phyloP scores from a whole-genome alignment of 2,113 vertebrate genomes.

The Eulacestoma nigropectus region DNA sequence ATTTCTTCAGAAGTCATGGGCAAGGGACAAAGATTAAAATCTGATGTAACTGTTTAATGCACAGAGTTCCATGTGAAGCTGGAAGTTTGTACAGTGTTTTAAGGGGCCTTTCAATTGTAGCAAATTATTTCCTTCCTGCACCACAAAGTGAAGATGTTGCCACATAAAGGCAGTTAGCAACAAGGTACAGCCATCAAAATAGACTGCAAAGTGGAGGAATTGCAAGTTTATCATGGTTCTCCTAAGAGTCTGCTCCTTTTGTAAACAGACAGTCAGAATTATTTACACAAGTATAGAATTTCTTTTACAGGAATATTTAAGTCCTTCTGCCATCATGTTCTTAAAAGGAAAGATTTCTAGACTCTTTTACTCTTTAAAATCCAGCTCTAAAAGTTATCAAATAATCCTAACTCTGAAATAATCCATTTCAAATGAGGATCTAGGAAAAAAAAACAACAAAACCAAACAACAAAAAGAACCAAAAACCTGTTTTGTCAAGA shows the following conservation, averaged over 20 bases:
- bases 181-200: neutral
- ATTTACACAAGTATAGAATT: neutral
- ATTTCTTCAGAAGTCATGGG: neutral
- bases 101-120: neutral
- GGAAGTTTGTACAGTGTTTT: neutral
- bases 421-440: neutral
- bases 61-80: neutral
- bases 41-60: neutral
- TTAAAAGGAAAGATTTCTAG: neutral
- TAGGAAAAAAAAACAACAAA: fast-evolving
- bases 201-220: neutral
- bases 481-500: neutral
- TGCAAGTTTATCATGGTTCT: neutral
- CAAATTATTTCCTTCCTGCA: neutral
- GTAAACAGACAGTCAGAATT: neutral
- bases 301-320: neutral
- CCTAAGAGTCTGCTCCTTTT: neutral
- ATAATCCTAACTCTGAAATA: neutral
- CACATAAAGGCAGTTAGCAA: neutral
- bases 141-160: neutral
- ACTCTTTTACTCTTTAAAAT: neutral
- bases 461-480: fast-evolving
- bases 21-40: neutral
- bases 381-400: neutral
- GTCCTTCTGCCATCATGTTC: neutral